Evolutionary conservation across 2,113 vertebrate species (phyloP).

Genomic region (Cebidichthys violaceus): DNA sequence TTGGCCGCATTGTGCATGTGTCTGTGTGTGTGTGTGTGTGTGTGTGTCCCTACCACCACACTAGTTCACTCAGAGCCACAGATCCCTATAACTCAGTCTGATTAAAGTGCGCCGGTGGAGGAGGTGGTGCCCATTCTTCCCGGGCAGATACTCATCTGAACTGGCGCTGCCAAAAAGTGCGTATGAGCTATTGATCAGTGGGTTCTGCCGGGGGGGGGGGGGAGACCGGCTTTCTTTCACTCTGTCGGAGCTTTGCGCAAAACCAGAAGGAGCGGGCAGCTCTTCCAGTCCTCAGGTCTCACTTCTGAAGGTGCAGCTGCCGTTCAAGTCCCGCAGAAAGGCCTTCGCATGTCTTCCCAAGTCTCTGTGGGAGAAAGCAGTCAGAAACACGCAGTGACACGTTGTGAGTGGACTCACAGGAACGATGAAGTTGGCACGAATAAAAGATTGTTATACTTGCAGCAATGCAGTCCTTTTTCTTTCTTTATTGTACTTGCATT

Average conservation of each 20-base stretch:
- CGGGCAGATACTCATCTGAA: slow-evolving; percentile 29
- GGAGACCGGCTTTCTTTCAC: not conserved
- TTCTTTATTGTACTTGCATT: no score
- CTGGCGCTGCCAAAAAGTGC: slow-evolving; percentile 5
- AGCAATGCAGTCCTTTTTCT: no score
- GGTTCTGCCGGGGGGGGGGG: slow-evolving; percentile 17
- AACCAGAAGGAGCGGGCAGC: no score
- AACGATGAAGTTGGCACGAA: not conserved
- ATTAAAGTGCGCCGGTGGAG: slow-evolving; percentile 56
- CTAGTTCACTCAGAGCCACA: slow-evolving; percentile 1
- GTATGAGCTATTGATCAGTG: slow-evolving; percentile 64
- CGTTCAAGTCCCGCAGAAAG: not conserved
- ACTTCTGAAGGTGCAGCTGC: not conserved
- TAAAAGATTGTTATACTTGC: no score
- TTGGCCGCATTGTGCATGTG: slow-evolving; percentile 1
- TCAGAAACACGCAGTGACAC: not conserved
- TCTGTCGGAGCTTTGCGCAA: not conserved
- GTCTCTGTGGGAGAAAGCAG: not conserved
- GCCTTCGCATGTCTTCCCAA: not conserved
- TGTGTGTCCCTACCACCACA: not conserved
- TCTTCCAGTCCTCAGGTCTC: no score
- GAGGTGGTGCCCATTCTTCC: slow-evolving; percentile 31
- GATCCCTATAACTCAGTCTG: slow-evolving; percentile 43
- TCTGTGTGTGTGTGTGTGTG: slow-evolving; percentile 4
- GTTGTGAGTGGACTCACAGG: not conserved